Evolutionary conservation across 64 coral and sea anemone species (phyloP), one percentile per base, ranked within the genome.

Genomic region (Montipora cactus): DNA sequence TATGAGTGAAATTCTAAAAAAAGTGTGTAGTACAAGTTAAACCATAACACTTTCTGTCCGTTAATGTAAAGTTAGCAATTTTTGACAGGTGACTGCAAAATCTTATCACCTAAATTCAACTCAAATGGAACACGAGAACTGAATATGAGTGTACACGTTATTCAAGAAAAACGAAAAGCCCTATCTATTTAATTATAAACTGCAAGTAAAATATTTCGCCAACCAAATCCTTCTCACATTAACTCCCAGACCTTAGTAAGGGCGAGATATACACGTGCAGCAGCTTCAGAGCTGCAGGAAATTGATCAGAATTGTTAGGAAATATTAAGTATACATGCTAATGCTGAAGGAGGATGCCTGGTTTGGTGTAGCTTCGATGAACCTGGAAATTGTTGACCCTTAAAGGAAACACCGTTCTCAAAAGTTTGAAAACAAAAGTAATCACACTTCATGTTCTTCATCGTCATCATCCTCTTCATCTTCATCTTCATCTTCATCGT

Each of bases 401-500:
- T 4, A 84, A 11, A 9, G 12, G 46, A 53, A 7, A 8, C 3
- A 52, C 45, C 66, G 45, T 71, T 86, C 66, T 49, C 67, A 21
- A 44, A 44, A 9, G 66, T 9, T 49, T 86, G 13, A 14, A 71
- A 50, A 70, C 10, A 49, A 70, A 71, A 28, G 8, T 49, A 66
- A 48, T n/a, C 12, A 79, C 10, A 82, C 90, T 45, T 84, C 90
- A 22, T 92, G 79, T 4, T 93, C 91, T 2, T 84, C 91, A 5
- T 77, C 69, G 0, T 49, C 91, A 0, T 92, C 90, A 3, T 93
- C 81, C 0, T 76, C 91, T 0, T 49, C 81, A 3, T 49, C 91
- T 16, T 75, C 76, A 18, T 77, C 74, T 47, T 93, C 91, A 6
- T 57, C 53, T 11, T 57, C 37, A 37, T 37, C 37, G 0, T 37